Evolutionary conservation across 2,888 invertebrate species (phyloP).

Genomic region (Smittia aterrima): DNA sequence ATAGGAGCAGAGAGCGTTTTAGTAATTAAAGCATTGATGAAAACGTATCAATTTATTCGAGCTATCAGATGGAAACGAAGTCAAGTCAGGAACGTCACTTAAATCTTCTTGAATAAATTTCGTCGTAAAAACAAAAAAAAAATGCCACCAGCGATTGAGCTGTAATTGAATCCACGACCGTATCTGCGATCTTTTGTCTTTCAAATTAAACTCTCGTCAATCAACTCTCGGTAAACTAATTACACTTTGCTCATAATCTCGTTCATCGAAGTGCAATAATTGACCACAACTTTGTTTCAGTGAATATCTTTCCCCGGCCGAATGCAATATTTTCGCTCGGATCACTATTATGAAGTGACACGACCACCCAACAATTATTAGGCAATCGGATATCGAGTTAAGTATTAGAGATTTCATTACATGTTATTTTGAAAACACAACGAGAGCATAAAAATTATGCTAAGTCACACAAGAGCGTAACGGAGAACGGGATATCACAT

Average conservation of each 20-base stretch:
- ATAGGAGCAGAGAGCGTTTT: background rate
- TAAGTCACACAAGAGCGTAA: slow-evolving; percentile 21
- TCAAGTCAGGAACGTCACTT: too few relatives aligned
- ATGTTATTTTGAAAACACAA: slow-evolving; percentile 35
- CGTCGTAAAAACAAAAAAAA: background rate
- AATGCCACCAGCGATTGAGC: background rate
- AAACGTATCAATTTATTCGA: slow-evolving; percentile 19
- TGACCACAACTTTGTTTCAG: slow-evolving; percentile 7
- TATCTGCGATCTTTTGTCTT: too few relatives aligned
- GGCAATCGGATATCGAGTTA: slow-evolving; percentile 28
- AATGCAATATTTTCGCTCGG: background rate
- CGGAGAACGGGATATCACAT: background rate
- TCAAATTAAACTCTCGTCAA: background rate
- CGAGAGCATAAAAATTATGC: slow-evolving; percentile 23
- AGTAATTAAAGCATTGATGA: slow-evolving; percentile 21
- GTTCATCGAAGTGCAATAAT: background rate
- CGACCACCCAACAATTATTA: slow-evolving; percentile 38
- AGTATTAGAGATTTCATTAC: slow-evolving; percentile 34
- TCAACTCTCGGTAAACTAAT: background rate
- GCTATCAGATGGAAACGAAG: slow-evolving; percentile 28
- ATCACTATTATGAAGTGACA: slow-evolving; percentile 7
- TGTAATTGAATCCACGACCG: too few relatives aligned
- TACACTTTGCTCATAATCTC: background rate
- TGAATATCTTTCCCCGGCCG: background rate
- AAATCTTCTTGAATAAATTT: too few relatives aligned